Evolutionary conservation across 2,888 invertebrate species (phyloP).

Genomic region (Conchocele bisecta): DNA sequence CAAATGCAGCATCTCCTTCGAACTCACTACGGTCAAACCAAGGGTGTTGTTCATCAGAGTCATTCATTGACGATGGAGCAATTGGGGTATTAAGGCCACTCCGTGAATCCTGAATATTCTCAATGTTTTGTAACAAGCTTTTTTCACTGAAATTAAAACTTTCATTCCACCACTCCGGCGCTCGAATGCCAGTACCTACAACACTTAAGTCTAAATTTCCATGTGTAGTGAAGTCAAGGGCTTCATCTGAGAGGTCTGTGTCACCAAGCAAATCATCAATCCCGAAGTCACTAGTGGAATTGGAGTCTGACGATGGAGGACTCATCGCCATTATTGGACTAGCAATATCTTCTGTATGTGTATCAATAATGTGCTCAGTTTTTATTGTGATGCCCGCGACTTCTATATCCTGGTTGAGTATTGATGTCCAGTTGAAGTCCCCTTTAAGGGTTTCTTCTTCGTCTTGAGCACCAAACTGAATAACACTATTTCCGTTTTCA

Average conservation of each 20-base stretch:
- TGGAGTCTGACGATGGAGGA: conserved; percentile 78
- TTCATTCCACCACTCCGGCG: conserved; percentile 82
- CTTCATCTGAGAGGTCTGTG: conserved; percentile 65
- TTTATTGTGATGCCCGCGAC: conserved; percentile 79
- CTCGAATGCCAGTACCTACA: conserved; percentile 79
- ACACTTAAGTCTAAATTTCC: conserved; percentile 75
- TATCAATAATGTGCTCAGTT: conserved; percentile 78
- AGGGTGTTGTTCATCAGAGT: conserved; percentile 68
- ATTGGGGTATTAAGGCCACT: conserved; percentile 76
- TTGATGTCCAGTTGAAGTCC: conserved; percentile 81
- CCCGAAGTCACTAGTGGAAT: conserved; percentile 75
- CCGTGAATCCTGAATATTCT: conserved; percentile 47
- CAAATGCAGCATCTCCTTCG: conserved; percentile 76
- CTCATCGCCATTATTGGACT: conserved; percentile 76
- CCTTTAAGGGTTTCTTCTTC: conserved; percentile 68
- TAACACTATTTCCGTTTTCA: conserved; percentile 54
- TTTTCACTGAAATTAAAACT: conserved; percentile 61
- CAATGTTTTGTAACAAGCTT: conserved; percentile 55
- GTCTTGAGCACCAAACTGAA: conserved; percentile 66
- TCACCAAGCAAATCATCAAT: conserved; percentile 79
- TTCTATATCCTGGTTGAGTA: conserved; percentile 81
- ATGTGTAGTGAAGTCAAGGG: conserved; percentile 76
- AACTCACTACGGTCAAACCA: conserved; percentile 75
- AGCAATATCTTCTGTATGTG: conserved; percentile 64
- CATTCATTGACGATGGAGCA: conserved; percentile 70